phyloP scores from a whole-genome alignment of 2,797 vertebrate species.

The Monodelphis domestica region DNA sequence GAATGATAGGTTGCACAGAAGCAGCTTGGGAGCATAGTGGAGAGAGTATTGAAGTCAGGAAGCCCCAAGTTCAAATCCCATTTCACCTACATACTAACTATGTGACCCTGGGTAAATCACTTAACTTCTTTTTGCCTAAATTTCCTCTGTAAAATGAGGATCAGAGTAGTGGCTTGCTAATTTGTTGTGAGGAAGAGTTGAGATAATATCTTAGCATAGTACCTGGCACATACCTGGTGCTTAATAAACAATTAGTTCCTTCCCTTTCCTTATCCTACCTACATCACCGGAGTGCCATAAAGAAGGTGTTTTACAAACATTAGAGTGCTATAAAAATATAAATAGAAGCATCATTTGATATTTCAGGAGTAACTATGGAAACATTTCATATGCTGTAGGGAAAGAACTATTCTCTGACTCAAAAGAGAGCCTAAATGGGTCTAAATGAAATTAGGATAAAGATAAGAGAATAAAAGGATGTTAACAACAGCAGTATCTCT shows the following conservation, averaged over 20 bases:
- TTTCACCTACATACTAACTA: background rate
- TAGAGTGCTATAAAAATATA: background rate
- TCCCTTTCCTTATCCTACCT: background rate
- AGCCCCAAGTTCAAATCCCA: background rate
- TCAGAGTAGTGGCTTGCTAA: background rate
- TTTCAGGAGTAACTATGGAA: background rate
- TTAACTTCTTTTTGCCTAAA: background rate
- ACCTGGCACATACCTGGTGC: background rate
- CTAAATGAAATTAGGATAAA: background rate
- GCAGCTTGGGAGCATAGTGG: background rate
- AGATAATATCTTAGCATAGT: too few species aligned
- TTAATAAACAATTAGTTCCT: background rate
- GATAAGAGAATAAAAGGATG: background rate
- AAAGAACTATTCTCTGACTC: background rate
- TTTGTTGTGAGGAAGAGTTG: background rate
- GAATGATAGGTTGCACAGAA: background rate
- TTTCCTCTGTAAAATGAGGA: background rate
- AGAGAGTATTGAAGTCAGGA: background rate
- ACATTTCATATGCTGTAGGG: background rate
- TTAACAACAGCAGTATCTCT: background rate
- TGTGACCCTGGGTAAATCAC: too few species aligned
- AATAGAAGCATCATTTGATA: background rate
- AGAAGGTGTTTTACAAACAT: background rate
- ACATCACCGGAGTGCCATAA: background rate
- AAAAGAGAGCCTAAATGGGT: background rate